phyloP scores from a whole-genome alignment of 1,140 invertebrate species.

The Diorhabda carinulata region DNA sequence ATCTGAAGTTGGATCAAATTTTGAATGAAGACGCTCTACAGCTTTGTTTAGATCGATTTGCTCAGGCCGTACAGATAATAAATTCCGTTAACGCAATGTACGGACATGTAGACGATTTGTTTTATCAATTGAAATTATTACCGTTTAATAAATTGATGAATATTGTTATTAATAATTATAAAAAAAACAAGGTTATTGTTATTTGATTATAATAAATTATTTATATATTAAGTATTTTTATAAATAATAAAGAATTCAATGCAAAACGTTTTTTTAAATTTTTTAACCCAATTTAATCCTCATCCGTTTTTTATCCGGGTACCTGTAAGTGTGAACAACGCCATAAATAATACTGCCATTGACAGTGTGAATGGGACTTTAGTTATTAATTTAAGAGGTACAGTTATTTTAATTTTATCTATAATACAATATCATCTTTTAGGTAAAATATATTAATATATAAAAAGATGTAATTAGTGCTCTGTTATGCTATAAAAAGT shows the following conservation, averaged over 20 bases:
- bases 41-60: conserved; percentile 65
- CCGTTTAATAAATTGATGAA: conserved; percentile 57
- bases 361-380: too few species aligned
- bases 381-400: too few species aligned
- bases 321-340: too few species aligned
- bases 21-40: conserved; percentile 43
- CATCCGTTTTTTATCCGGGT: too few species aligned
- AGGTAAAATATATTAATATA: too few species aligned
- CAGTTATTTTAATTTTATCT: too few species aligned
- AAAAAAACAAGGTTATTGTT: conserved; percentile 41
- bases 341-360: too few species aligned
- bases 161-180: conserved; percentile 58
- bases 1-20: conserved; percentile 39
- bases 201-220: not conserved
- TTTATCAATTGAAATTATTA: conserved; percentile 54
- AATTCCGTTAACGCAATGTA: conserved; percentile 70
- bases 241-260: not conserved
- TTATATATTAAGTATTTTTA: not conserved
- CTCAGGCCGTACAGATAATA: conserved; percentile 71
- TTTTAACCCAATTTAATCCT: too few species aligned
- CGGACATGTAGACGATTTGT: conserved; percentile 64
- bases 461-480: too few species aligned
- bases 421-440: too few species aligned
- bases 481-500: too few species aligned
- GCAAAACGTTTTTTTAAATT: too few species aligned